These are phyloP conservation scores for Paramormyrops kingsleyae DNA, from an alignment of 2,113 vertebrate species.

Conservation along the genomic window DNA sequence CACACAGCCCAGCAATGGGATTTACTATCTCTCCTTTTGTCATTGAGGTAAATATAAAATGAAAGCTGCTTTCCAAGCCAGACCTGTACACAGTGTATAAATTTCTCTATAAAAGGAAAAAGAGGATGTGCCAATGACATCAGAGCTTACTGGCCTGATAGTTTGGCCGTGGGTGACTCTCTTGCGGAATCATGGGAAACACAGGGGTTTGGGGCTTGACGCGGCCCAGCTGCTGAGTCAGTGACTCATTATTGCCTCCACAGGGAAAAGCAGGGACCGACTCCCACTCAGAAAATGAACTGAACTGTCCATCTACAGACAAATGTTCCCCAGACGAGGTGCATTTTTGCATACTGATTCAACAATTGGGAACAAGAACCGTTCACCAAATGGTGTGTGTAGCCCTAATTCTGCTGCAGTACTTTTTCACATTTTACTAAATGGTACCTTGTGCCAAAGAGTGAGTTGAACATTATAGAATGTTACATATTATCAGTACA, in stretches of 20 bases:
- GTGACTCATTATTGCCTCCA: slow-evolving; percentile 61
- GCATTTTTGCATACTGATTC: slow-evolving; percentile 29
- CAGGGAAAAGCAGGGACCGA: slow-evolving; percentile 8
- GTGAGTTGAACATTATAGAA: background rate
- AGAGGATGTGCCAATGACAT: slow-evolving; percentile 49
- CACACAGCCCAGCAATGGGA: background rate
- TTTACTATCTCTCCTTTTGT: slow-evolving; percentile 2
- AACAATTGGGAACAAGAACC: slow-evolving; percentile 1
- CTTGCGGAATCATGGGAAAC: slow-evolving; percentile 51
- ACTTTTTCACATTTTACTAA: background rate
- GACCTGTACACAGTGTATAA: background rate
- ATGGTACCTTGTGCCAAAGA: slow-evolving; percentile 1
- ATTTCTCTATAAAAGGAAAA: slow-evolving; percentile 50
- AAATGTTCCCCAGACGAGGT: slow-evolving; percentile 27
- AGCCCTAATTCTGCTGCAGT: background rate
- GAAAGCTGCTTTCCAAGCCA: background rate
- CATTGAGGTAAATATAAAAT: background rate
- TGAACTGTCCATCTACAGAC: slow-evolving; percentile 36
- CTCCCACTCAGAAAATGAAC: slow-evolving; percentile 47
- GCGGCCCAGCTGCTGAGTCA: slow-evolving; percentile 58
- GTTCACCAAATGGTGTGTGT: background rate
- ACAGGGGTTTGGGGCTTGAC: slow-evolving; percentile 39
- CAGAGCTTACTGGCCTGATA: slow-evolving; percentile 28
- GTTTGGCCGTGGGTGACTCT: slow-evolving; percentile 29
- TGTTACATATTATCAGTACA: background rate